Evolutionary conservation across 2,888 invertebrate species (phyloP), one percentile per base, ranked within the genome.

Genomic region (Stenodera caucasica): DNA sequence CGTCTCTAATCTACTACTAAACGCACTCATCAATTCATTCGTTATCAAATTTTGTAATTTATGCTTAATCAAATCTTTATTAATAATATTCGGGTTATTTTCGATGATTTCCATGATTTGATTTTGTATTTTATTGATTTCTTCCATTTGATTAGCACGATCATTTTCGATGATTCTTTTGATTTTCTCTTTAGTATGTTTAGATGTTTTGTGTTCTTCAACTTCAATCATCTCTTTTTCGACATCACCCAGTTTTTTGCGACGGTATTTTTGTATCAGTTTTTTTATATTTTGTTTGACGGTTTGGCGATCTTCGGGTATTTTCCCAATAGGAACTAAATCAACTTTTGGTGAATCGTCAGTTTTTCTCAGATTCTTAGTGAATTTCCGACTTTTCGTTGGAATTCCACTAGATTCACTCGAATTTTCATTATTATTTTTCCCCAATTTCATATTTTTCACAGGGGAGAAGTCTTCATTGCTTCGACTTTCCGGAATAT

Each of bases 21-120:
- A 64, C 6, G 65, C 67, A 61, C 67, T 70, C 8, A 66, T 61
- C 4, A 77, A 67, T 65, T 78, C 78, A 45, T 72, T 72, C 4
- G 74, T 72, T 37, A 79, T 74, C 14, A 75, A 74, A 53, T 76
- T 73, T 56, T 64, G 80, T 71, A 77, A 78, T 79, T 72, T 83
- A 67, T 72, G 78, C 75, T 77, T 84, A 74, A 75, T 83, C 75
- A 68, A 80, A 75, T 76, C 80, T 75, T 77, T 84, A 77, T 65
- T 84, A 61, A 73, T 81, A 78, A 78, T 83, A 76, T 78, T 84
- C 71, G 67, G 83, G 80, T 72, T 84, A 72, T 67, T 82, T 70
- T 78, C 81, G 70, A 77, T 84, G 71, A 77, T 83, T 64, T 79
- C 83, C 75, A 78, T 81, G 75, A 75, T 82, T 75, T 76, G 82